Conservation (phyloP, 2,888 invertebrate species). For the Frankliniella intonsa region DNA sequence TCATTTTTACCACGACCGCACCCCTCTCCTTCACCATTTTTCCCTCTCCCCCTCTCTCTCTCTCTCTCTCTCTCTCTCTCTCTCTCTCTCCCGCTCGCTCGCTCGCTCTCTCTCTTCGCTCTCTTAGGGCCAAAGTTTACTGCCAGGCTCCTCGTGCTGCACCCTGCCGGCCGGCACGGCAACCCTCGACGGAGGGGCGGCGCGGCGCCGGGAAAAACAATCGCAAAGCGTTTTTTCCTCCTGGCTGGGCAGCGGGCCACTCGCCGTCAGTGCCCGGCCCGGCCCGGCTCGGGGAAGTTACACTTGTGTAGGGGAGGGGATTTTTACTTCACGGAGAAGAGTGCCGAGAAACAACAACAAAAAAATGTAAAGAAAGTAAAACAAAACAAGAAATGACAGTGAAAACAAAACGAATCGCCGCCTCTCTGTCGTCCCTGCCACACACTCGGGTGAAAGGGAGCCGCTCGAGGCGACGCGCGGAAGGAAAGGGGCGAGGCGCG, state of each 20-base stretch:
- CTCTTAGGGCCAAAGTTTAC: not conserved
- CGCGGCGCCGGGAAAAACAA: not conserved
- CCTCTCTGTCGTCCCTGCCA: too few species aligned
- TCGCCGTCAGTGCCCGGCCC: not conserved
- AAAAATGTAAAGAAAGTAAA: not conserved
- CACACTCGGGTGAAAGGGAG: too few species aligned
- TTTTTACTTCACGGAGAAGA: not conserved
- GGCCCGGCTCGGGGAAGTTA: not conserved
- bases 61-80: too few species aligned
- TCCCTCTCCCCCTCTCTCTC: not conserved
- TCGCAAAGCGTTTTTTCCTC: slow-evolving; percentile 13
- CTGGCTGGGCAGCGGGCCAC: not conserved
- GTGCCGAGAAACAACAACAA: too few species aligned
- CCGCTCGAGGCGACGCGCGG: too few species aligned
- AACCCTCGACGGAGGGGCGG: not conserved
- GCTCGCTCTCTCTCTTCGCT: not conserved
- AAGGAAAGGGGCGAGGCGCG: too few species aligned
- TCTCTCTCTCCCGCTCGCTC: not conserved
- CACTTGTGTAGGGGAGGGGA: not conserved
- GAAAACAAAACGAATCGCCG: too few species aligned
- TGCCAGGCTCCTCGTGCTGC: not conserved
- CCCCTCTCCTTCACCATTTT: not conserved
- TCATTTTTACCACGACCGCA: not conserved
- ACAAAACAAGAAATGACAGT: not conserved
- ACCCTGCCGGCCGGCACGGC: not conserved